Base-by-base conservation (phyloP, 2,888 invertebrate species). In the Amblyteles armatorius region DNA sequence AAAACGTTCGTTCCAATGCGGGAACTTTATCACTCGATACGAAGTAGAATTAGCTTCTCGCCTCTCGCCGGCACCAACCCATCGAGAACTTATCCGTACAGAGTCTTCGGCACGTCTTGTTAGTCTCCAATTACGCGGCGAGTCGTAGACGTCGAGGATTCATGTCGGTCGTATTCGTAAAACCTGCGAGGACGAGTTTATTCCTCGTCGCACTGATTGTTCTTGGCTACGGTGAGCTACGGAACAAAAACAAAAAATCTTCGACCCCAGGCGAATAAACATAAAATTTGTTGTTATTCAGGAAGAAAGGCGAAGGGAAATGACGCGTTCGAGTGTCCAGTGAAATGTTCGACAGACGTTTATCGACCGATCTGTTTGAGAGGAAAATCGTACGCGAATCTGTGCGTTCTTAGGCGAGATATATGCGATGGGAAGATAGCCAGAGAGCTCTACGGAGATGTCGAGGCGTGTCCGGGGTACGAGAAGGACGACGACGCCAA, bases 301-400 rank as follows among this genome's bases (percentile, higher is more conserved):
- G 80, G 50, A 63, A 52, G 22, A 55, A 44, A 29, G 7, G 72
- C 50, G 16, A 26, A 52, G 48, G 73, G 40, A 29, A 40, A 22
- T 13, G 57, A 72, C 40, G 69, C 73, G 16, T 83, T 86, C 65
- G 57, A 69, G n/a, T 86, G 86, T 50, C 86, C 86, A 6, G 19
- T 1, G 4, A 55, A 67, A 9, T 86, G 86, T 40, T 29, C 81
- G 16, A 50, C 74, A 13, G 77, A 67, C 60, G 63, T 11, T 57
- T 86, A 86, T n/a, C 48, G 73, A 50, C 86, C 86, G 29, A 36
- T 86, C 11, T 86, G 86, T 44, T 81, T 84, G 22, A 77, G 86
- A 40, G 86, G 86, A 84, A 86, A 68, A 84, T 83, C 86, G 4
- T 86, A 86, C 77, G 68, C 69, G 11, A 86, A 73, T 80, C 44